phyloP scores from a whole-genome alignment of 2,113 vertebrate genomes.

The Haemorhous mexicanus region DNA sequence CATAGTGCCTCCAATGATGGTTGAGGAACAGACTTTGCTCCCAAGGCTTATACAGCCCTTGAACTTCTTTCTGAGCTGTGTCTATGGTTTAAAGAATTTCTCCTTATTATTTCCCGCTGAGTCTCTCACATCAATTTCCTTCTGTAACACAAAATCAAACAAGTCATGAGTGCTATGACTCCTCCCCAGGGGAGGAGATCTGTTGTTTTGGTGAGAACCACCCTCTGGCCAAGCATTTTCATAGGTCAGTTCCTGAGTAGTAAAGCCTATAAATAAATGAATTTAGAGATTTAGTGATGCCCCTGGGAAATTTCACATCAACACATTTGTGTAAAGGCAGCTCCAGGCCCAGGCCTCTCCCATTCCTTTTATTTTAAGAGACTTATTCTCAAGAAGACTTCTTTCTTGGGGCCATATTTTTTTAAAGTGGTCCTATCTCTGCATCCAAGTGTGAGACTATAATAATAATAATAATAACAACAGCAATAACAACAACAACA shows the following conservation, averaged over 20 bases:
- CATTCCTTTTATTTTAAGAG: conserved; percentile 21
- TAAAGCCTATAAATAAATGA: not conserved
- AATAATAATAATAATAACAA: conserved; percentile 43
- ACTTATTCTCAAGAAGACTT: not conserved
- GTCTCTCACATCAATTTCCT: not conserved
- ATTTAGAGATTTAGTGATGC: not conserved
- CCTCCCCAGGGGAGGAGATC: conserved; percentile 27
- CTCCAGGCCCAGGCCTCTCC: conserved; percentile 6
- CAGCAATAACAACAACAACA: not conserved
- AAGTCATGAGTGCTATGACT: not conserved
- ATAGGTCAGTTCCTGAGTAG: conserved; percentile 19
- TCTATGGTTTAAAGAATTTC: not conserved
- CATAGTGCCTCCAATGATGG: not conserved
- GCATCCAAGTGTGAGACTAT: conserved; percentile 18
- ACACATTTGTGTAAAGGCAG: not conserved
- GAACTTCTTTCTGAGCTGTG: not conserved
- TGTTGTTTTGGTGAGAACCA: conserved; percentile 20
- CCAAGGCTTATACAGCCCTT: not conserved
- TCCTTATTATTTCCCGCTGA: not conserved
- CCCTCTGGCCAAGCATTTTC: not conserved
- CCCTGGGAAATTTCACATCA: not conserved
- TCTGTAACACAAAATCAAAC: not conserved
- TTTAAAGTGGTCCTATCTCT: conserved; percentile 63
- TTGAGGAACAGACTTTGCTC: not conserved
- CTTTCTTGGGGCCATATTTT: conserved; percentile 61